Conservation (phyloP, 1,140 invertebrate genomes). For the Diabrotica undecimpunctata region DNA sequence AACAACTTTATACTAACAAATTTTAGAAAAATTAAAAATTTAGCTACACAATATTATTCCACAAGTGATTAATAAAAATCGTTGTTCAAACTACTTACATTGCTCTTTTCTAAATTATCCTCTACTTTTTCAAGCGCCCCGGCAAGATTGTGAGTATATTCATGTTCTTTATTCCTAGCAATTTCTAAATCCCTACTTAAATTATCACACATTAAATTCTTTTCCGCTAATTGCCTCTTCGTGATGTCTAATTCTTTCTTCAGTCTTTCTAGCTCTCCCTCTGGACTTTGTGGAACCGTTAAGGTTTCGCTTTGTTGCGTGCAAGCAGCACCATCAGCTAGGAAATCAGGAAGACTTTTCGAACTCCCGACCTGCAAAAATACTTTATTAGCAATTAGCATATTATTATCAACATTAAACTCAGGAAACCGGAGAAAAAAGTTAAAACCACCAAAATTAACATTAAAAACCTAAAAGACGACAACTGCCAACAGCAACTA, state of each 20-base stretch:
- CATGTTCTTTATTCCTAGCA: conserved; percentile 49
- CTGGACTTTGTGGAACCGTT: conserved; percentile 48
- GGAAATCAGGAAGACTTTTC: conserved; percentile 68
- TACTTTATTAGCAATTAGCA: conserved; percentile 7
- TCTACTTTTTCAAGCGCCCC: conserved; percentile 58
- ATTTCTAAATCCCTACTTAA: conserved; percentile 56
- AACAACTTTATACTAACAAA: too few relatives aligned
- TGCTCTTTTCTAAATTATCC: conserved; percentile 56
- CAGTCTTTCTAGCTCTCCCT: conserved; percentile 54
- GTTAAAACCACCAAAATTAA: too few relatives aligned
- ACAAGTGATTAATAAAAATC: too few relatives aligned
- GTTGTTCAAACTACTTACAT: too few relatives aligned
- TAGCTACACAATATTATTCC: too few relatives aligned
- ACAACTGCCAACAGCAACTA: too few relatives aligned
- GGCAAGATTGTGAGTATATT: conserved; percentile 52
- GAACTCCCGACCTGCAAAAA: conserved; percentile 48
- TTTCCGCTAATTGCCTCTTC: conserved; percentile 52
- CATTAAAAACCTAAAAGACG: too few relatives aligned
- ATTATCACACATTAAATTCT: conserved; percentile 50
- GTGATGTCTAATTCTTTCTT: conserved; percentile 54
- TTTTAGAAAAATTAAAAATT: too few relatives aligned
- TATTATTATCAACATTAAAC: not conserved
- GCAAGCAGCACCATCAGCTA: conserved; percentile 66
- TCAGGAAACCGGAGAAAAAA: too few relatives aligned
- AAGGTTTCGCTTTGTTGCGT: conserved; percentile 44